Base-by-base conservation (phyloP, 1,140 invertebrate genomes). In the Formica exsecta region DNA sequence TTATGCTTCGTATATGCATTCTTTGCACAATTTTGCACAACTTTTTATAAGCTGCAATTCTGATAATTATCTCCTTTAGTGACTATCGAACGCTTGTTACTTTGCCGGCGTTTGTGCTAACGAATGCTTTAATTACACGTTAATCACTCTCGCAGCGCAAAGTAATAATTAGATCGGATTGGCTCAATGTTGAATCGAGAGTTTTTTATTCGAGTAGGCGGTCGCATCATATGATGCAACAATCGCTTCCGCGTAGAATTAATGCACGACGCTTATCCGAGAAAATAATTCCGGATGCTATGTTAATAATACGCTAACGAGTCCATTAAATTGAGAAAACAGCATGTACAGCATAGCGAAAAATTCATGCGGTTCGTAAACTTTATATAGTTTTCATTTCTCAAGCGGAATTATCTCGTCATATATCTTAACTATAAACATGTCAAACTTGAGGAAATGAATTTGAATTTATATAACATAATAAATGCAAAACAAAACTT, bases 81-180 rank as follows among this genome's bases (percentile, higher is more conserved):
- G 64, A 80, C 32, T 57, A 70, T 80, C 51, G 51, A 80, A 70
- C 48, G 64, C 65, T 80, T 80, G 48, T 70, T 70, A 80, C 77
- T 57, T 59, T 29, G 36, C 38, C 64, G 64, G 65, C 41, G 32
- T 32, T 41, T 36, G 38, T 44, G 36, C 41, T 80, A 80, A 80
- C 64, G 65, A 80, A 59, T 70, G 48, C 77, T 16, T 80, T 80
- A 80, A 80, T 80, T 80, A 80, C 22, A 19, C 66, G 77, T 70
- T 80, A 80, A 80, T 70, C 48, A 70, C 51, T 57, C 51, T 48
- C 54, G 29, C 38, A 32, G 76, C 9, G 70, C 64, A 70, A 59
- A 80, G 77, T 80, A 80, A 80, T 80, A 80, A 80, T 80, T 70
- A 80, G 48, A 80, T 80, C 77, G 36, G 76, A 80, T 32, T 41